Conservation (phyloP, 2,888 invertebrate genomes). For the Mellilla xanthometata region DNA sequence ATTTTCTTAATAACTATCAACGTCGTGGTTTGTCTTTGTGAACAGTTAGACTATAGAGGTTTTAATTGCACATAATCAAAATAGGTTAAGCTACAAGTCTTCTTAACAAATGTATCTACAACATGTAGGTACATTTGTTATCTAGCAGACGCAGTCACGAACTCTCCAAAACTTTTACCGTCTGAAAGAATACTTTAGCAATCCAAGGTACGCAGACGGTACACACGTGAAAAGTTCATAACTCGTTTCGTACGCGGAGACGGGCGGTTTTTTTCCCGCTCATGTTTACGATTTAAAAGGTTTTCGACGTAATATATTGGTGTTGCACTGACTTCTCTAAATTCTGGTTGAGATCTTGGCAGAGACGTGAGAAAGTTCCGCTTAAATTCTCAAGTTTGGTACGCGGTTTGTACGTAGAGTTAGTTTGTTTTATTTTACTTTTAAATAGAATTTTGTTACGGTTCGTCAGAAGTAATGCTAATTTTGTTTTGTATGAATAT, state of each 20-base stretch:
- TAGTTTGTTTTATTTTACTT: neutral
- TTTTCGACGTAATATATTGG: slow-evolving; percentile 74
- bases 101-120: too few relatives aligned
- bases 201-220: slow-evolving; percentile 19
- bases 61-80: too few relatives aligned
- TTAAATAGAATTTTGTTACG: too few relatives aligned
- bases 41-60: too few relatives aligned
- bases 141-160: neutral
- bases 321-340: slow-evolving; percentile 55
- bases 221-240: slow-evolving; percentile 73
- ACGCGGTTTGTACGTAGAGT: neutral
- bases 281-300: slow-evolving; percentile 75
- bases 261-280: slow-evolving; percentile 8
- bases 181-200: neutral
- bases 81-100: too few relatives aligned
- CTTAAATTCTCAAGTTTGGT: neutral
- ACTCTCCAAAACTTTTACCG: neutral
- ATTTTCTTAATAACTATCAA: too few relatives aligned
- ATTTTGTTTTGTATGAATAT: too few relatives aligned
- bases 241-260: slow-evolving; percentile 44
- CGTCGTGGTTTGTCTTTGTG: too few relatives aligned
- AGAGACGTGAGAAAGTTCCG: slow-evolving; percentile 9
- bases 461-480: too few relatives aligned
- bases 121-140: too few relatives aligned
- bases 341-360: slow-evolving; percentile 50